phyloP scores from a whole-genome alignment of 1,140 invertebrate species.

The Diorhabda carinulata region DNA sequence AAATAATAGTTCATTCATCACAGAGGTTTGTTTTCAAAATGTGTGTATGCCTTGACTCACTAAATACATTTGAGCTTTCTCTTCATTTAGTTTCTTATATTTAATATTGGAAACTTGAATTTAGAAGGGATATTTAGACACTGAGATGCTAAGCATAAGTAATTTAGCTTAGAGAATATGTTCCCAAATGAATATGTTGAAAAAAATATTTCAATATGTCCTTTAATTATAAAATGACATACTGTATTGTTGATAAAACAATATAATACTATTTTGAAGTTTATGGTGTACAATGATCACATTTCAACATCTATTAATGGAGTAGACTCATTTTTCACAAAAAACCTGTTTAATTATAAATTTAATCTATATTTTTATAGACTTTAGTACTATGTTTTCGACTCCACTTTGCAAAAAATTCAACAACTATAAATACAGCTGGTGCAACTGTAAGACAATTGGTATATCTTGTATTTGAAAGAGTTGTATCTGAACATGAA shows the following conservation, averaged over 20 bases:
- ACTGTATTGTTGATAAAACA: neutral
- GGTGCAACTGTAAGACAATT: conserved; percentile 95
- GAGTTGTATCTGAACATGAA: conserved; percentile 75
- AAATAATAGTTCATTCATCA: too few relatives aligned
- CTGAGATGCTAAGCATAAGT: too few relatives aligned
- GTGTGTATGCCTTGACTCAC: too few relatives aligned
- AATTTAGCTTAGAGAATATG: too few relatives aligned
- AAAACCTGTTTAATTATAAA: neutral
- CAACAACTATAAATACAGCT: conserved; percentile 92
- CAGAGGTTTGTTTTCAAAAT: too few relatives aligned
- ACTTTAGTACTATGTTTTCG: conserved; percentile 94
- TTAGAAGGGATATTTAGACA: too few relatives aligned
- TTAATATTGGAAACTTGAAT: too few relatives aligned
- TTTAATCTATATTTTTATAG: conserved; percentile 52
- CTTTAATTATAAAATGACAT: too few relatives aligned
- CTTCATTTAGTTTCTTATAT: too few relatives aligned
- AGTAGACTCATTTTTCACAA: neutral
- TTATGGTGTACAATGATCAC: neutral
- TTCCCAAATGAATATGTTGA: too few relatives aligned
- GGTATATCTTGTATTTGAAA: conserved; percentile 94
- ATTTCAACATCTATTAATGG: neutral
- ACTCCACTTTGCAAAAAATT: conserved; percentile 90
- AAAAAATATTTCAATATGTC: too few relatives aligned
- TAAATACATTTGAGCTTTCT: too few relatives aligned
- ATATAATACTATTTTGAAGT: neutral